A percentile compares a stretch with the other conserved stretches of the same genome.
phyloP scores from a whole-genome alignment of 2,113 vertebrate species.

The Steatornis caripensis region DNA sequence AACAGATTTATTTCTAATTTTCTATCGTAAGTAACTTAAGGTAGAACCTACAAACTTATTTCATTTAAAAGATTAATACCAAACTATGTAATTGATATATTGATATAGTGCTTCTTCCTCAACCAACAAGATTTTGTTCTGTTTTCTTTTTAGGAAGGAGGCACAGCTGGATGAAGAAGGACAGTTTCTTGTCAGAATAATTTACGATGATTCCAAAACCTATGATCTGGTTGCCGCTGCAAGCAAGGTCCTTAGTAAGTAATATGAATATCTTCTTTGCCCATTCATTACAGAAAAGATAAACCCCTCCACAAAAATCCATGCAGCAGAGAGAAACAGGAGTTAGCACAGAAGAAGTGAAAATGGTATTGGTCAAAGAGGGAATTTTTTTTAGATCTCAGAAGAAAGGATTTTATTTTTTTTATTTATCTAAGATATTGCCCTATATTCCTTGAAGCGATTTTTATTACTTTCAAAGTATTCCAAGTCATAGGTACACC shows the following conservation, averaged over 20 bases:
- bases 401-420: not conserved
- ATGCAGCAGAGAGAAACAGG: not conserved
- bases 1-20: not conserved
- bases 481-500: not conserved
- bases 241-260: conserved; percentile 98
- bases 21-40: not conserved
- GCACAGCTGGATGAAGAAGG: conserved; percentile 97
- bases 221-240: conserved; percentile 96
- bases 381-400: not conserved
- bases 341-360: not conserved
- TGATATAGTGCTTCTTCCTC: not conserved
- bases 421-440: not conserved
- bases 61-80: not conserved
- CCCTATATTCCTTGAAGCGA: not conserved
- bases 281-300: not conserved
- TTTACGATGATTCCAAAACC: conserved; percentile 97
- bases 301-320: not conserved
- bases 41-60: not conserved
- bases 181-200: conserved; percentile 97
- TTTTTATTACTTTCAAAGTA: not conserved
- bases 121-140: not conserved
- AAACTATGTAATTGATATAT: not conserved
- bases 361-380: not conserved
- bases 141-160: conserved; percentile 81
- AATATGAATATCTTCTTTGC: not conserved